Evolutionary conservation across 1,140 invertebrate species (phyloP), one percentile per base, ranked within the genome.

Genomic region (Plutomurus gul): DNA sequence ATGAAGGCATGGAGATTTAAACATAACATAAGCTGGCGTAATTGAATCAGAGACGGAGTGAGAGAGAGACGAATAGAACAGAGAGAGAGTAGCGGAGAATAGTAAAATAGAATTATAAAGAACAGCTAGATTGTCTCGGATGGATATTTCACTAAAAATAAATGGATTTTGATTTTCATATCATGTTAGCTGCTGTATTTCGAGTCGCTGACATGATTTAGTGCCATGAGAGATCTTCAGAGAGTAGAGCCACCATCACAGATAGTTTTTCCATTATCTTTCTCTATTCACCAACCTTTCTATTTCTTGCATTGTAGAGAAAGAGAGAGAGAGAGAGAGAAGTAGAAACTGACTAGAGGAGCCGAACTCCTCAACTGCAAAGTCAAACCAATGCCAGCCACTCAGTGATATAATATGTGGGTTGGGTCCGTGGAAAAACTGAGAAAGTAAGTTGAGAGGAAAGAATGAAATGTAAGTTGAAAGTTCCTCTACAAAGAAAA

Each of bases 241-340:
- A 37, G 33, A 25, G n/a, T n/a, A n/a, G n/a, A n/a, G n/a, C n/a
- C n/a, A n/a, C n/a, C n/a, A n/a, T 36, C 33, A 76, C 43, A 51
- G 73, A 76, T 56, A 76, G 75, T 76, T 76, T 76, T 76, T 76
- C 75, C 75, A 76, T 76, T 76, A 76, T 76, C 75, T 76, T 56
- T 60, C 43, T 33, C 46, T 75, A 47, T 75, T 75, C 49, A 65
- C 73, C 11, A 25, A 75, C 46, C 46, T 37, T 75, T 75, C 43
- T 65, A 65, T 33, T 46, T 75, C 70, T 73, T 39, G 33, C 33
- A 39, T 20, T 25, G 51, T 18, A 33, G 60, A 43, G n/a, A n/a
- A n/a, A n/a, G n/a, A 16, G 37, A 73, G 20, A 73, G n/a, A 10
- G 39, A 39, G 39, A 16, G 33, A 39, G 43, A 16, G 70, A 25